Evolutionary conservation across 2,113 vertebrate species (phyloP).

Genomic region (Aegotheles bennettii): DNA sequence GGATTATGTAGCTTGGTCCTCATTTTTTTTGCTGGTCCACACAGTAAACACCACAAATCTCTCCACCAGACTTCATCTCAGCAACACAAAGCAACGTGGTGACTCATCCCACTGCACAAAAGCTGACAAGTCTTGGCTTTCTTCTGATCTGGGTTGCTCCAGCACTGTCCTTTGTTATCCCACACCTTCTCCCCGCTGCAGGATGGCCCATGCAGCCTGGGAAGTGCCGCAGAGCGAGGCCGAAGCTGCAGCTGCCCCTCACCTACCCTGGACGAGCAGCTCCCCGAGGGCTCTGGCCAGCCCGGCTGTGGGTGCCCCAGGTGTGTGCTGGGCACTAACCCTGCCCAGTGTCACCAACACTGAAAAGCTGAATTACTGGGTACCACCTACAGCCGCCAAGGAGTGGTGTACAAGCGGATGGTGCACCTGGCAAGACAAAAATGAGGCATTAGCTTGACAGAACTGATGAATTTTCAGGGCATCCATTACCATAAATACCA

Average conservation of each 20-base stretch:
- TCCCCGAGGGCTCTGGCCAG: rapidly evolving
- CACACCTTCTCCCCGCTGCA: neutral
- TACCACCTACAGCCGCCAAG: neutral
- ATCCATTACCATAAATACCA: neutral
- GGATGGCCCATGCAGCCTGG: rapidly evolving
- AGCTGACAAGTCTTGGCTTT: neutral
- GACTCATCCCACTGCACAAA: neutral
- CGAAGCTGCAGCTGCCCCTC: neutral
- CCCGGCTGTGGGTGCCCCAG: too few species aligned
- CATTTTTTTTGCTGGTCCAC: neutral
- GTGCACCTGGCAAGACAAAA: neutral
- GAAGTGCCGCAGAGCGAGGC: neutral
- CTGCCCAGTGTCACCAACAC: rapidly evolving
- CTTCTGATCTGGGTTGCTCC: neutral
- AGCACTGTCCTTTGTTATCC: neutral
- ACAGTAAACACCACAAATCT: neutral
- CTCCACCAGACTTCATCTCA: neutral
- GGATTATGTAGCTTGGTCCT: neutral
- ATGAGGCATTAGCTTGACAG: neutral
- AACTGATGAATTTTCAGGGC: neutral
- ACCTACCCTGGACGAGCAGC: rapidly evolving
- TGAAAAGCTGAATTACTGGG: neutral
- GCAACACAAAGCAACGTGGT: neutral
- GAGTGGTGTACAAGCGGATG: neutral
- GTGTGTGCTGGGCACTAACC: rapidly evolving